Base-by-base conservation (phyloP, 2,797 vertebrate genomes). In the Chiropotes sagulatus region DNA sequence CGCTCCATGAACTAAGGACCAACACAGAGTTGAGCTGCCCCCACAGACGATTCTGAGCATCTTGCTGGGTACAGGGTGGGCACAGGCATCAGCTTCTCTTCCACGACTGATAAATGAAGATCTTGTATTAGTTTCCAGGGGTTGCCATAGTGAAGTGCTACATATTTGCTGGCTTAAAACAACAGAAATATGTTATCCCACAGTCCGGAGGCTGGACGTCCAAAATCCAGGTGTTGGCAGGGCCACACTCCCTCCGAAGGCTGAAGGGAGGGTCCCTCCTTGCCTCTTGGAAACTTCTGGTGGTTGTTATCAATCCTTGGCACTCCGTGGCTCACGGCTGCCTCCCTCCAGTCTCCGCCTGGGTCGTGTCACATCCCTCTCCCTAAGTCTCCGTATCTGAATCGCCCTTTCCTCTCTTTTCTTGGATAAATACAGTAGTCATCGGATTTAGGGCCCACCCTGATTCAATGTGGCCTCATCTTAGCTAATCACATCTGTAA, bases 241-340 rank as follows among this genome's bases (percentile, higher is more conserved):
- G 57, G 54, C 54, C 15, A 0, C 13, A 7, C 33, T 52, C 22
- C 1, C 33, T 41, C 8, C 0, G 24, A n/a, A 64, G 78, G 2
- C 48, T 54, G 36, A 5, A 1, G 28, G 54, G 22, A n/a, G 22
- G 5, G 20, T 5, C 36, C 7, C 33, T n/a, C 26, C 0, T 0
- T 0, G 7, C 14, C 12, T 73, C 64, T 22, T 22, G 1, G 4
- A 1, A 9, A 17, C 39, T 36, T 79, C 36, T 13, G 4, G 15
- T 8, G 48, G n/a, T 19, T 24, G 72, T 48, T 20, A 2, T 46
- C 33, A 28, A 15, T 28, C 72, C 44, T 57, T 5, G 33, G 2
- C 3, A 0, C 20, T 20, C 39, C 20, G 10, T n/a, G 57, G 33
- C 73, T 50, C 24, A 9, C 7, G 15, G 20, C 13, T 0, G 2